Evolutionary conservation across 2,113 vertebrate species (phyloP), one percentile per base, ranked within the genome.

Genomic region (Cettia cetti): DNA sequence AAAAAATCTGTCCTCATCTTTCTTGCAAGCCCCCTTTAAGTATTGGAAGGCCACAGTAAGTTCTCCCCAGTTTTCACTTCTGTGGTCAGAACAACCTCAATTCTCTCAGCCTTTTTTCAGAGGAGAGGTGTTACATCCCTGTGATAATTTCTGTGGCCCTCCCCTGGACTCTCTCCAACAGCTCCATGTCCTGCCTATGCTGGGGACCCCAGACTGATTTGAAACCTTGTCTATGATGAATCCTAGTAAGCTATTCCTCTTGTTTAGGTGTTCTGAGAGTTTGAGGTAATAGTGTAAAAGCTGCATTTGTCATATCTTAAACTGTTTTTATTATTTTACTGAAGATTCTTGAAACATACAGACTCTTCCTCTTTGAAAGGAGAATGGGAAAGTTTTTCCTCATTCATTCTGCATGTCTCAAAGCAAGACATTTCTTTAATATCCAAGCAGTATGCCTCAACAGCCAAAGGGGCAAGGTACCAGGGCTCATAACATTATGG

Each of bases 1-100:
- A 57, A 49, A 72, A 60, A 26, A 19, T 14, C 1, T 28, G 2
- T 57, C 17, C 6, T 24, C 3, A 2, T 72, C n/a, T 74, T 66
- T 53, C 24, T 37, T 31, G 33, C 10, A 63, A 11, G 5, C 9
- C 7, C 3, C 5, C 10, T 53, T 44, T 23, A 66, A 10, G 10
- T 30, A 35, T 3, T 68, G n/a, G 6, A 33, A 70, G 13, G 7
- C 8, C 1, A 1, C 20, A 28, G 10, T 56, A 7, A 37, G 3
- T 33, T 80, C 3, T 77, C 4, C 31, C 12, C 0, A 63, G 3
- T 33, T 39, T 61, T 87, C 23, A 24, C 12, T 56, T 49, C 27
- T 57, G 10, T 24, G 33, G 20, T 11, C 39, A 72, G n/a, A 63
- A 30, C 31, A 61, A 8, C 3, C 7, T 9, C 15, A 89, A 1